These are phyloP conservation scores for Ormyrus labotus DNA, from an alignment of 2,888 invertebrate genomes.

Conservation along the genomic window DNA sequence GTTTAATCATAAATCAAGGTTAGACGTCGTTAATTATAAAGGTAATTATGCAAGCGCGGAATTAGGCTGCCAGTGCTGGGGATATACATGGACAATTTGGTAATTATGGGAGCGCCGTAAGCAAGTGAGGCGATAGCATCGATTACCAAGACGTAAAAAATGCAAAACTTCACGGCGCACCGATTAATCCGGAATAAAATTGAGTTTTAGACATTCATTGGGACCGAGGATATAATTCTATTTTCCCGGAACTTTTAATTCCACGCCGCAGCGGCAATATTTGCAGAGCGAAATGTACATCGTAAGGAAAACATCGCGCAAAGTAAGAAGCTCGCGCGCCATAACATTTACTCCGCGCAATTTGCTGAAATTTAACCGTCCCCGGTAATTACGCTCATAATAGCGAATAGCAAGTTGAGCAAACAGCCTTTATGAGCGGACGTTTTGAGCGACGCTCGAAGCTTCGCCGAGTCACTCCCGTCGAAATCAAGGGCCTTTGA, in stretches of 20 bases:
- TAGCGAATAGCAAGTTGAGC: not conserved
- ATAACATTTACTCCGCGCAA: slow-evolving; percentile 6
- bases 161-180: not conserved
- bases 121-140: slow-evolving; percentile 36
- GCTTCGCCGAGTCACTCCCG: too few relatives aligned
- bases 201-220: too few relatives aligned
- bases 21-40: slow-evolving; percentile 54
- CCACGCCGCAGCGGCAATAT: too few relatives aligned
- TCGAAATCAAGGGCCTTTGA: slow-evolving; percentile 1
- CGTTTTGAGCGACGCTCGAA: too few relatives aligned
- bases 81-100: slow-evolving; percentile 50
- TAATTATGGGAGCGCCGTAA: slow-evolving; percentile 48
- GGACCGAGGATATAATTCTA: too few relatives aligned
- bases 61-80: slow-evolving; percentile 41
- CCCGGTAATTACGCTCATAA: not conserved
- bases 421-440: not conserved
- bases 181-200: too few relatives aligned
- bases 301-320: too few relatives aligned
- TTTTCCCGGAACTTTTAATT: too few relatives aligned
- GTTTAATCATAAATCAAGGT: slow-evolving; percentile 48
- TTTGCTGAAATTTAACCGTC: not conserved
- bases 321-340: too few relatives aligned
- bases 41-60: slow-evolving; percentile 50
- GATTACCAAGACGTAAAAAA: slow-evolving; percentile 38
- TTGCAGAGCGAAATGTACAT: too few relatives aligned